Percentiles rank a stretch among this genome's conserved stretches.
Conservation (phyloP, 2,113 vertebrate species). For the Bombycilla garrulus region DNA sequence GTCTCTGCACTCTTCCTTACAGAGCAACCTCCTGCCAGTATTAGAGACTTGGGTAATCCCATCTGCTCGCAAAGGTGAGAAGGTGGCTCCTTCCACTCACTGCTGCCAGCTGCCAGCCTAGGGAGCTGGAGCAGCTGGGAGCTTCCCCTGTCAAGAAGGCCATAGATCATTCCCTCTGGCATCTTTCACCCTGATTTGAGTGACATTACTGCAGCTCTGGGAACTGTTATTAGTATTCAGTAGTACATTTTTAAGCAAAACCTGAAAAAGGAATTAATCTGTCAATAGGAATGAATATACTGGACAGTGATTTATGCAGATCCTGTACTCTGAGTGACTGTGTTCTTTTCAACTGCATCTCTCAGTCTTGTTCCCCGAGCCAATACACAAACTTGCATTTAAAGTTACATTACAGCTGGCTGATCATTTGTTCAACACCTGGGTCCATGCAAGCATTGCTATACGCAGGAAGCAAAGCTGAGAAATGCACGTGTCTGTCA, state of each 20-base stretch:
- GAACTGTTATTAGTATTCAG: slow-evolving; percentile 70
- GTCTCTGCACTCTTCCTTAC: background rate
- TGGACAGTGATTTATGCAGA: slow-evolving; percentile 77
- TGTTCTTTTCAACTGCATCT: slow-evolving; percentile 47
- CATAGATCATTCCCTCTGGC: background rate
- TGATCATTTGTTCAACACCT: background rate
- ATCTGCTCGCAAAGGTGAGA: background rate
- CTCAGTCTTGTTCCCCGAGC: slow-evolving; percentile 27
- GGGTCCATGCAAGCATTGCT: background rate
- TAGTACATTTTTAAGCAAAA: slow-evolving; percentile 67
- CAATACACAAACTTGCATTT: slow-evolving; percentile 46
- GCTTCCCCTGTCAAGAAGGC: background rate
- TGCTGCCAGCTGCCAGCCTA: background rate
- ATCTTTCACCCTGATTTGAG: background rate
- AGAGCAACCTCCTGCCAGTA: background rate
- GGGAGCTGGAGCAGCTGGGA: background rate
- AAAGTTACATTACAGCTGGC: slow-evolving; percentile 20
- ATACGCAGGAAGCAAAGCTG: background rate
- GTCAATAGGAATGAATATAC: slow-evolving; percentile 73
- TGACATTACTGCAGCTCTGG: slow-evolving; percentile 5
- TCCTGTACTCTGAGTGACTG: slow-evolving; percentile 53
- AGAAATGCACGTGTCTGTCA: background rate
- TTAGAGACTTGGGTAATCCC: background rate
- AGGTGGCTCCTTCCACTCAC: background rate
- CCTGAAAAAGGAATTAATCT: slow-evolving; percentile 75